phyloP scores from a whole-genome alignment of 1,140 invertebrate species.

The Marisa cornuarietis region DNA sequence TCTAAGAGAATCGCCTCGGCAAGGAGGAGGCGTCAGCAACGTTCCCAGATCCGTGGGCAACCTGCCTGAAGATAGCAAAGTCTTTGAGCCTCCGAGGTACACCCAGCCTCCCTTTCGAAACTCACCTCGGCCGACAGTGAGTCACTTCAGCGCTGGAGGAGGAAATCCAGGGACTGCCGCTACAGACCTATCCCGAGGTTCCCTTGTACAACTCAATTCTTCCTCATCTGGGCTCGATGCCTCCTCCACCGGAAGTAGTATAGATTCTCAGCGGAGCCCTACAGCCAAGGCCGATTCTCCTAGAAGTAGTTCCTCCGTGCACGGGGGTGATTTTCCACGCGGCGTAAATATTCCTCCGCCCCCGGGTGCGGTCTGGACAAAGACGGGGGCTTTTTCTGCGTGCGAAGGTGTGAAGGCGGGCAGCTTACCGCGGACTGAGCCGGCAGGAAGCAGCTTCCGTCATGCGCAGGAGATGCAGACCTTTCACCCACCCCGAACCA shows the following conservation, averaged over 20 bases:
- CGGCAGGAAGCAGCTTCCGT: constrained; percentile 9
- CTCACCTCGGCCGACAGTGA: neutral
- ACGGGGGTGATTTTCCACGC: neutral
- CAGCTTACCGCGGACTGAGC: neutral
- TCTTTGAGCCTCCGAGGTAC: constrained; percentile 10
- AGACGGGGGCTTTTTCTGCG: neutral
- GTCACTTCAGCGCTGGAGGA: too few relatives aligned
- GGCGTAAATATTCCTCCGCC: neutral
- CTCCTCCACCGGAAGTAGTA: too few relatives aligned
- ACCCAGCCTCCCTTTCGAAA: constrained; percentile 11
- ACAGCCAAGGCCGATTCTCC: constrained; percentile 6
- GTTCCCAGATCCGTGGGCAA: too few relatives aligned
- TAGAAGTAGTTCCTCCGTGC: neutral
- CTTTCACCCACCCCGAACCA: neutral
- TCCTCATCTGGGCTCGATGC: too few relatives aligned
- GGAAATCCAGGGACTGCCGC: too few relatives aligned
- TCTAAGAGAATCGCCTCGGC: neutral
- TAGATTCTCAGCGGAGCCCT: too few relatives aligned
- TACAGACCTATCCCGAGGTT: too few relatives aligned
- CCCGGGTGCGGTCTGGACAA: neutral
- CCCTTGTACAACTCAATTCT: too few relatives aligned
- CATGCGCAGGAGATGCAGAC: constrained; percentile 16
- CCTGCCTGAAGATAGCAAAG: too few relatives aligned
- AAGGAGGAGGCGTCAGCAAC: neutral
- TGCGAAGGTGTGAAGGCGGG: neutral